Evolutionary conservation across 1,140 invertebrate species (phyloP).

Genomic region (Gonioctena quinquepunctata): DNA sequence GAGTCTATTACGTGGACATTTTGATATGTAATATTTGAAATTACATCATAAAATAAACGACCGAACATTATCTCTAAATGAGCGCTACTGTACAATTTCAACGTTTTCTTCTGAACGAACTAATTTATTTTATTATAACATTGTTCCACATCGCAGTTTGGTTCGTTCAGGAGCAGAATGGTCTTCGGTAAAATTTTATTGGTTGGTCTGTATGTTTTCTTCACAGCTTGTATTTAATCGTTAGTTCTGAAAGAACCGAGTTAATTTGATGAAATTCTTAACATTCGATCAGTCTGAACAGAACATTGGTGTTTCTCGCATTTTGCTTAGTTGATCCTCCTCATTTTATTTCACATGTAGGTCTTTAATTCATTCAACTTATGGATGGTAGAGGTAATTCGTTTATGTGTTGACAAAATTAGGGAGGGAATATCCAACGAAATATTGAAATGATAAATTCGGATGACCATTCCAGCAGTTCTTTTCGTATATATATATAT

Average conservation of each 20-base stretch:
- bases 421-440: too few species aligned
- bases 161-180: neutral
- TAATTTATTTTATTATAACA: slow-evolving; percentile 14
- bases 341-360: too few species aligned
- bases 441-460: too few species aligned
- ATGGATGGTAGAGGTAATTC: too few species aligned
- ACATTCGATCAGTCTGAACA: too few species aligned
- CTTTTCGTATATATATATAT: too few species aligned
- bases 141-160: slow-evolving; percentile 2
- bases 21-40: slow-evolving; percentile 7
- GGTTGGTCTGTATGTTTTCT: neutral
- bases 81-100: slow-evolving; percentile 8
- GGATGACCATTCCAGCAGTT: too few species aligned
- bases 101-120: slow-evolving; percentile 10
- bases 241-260: neutral
- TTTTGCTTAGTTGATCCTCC: too few species aligned
- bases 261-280: too few species aligned
- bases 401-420: too few species aligned
- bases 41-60: slow-evolving; percentile 12
- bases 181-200: slow-evolving; percentile 6
- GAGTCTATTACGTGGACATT: slow-evolving; percentile 5
- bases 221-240: neutral
- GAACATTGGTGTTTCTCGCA: too few species aligned
- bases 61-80: slow-evolving; percentile 12
- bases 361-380: too few species aligned